phyloP scores from a whole-genome alignment of 2,113 vertebrate genomes.

The Oenanthe melanoleuca region DNA sequence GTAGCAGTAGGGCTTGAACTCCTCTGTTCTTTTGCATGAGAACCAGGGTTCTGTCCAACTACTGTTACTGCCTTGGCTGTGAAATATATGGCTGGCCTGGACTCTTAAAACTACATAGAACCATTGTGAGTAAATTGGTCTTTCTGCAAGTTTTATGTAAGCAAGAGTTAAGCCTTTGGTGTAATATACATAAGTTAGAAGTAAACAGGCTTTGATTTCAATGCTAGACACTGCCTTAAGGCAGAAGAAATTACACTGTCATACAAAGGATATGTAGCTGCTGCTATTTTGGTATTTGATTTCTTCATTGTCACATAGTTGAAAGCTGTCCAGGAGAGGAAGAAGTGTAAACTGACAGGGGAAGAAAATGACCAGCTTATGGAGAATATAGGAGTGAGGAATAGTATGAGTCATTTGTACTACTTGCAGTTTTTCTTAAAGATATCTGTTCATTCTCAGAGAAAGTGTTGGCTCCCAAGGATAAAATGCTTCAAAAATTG shows the following conservation, averaged over 20 bases:
- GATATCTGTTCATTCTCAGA: background rate
- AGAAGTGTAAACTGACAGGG: slow-evolving; percentile 59
- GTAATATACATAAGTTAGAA: slow-evolving; percentile 83
- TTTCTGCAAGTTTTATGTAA: slow-evolving; percentile 59
- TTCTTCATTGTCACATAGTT: slow-evolving; percentile 91
- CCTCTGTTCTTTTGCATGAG: background rate
- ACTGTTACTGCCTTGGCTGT: slow-evolving; percentile 1
- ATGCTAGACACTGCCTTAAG: slow-evolving; percentile 90
- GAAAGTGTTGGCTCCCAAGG: background rate
- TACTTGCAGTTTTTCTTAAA: background rate
- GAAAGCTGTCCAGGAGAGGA: slow-evolving; percentile 87
- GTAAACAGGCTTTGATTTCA: slow-evolving; percentile 93
- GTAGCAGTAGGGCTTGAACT: background rate
- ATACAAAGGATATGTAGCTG: slow-evolving; percentile 88
- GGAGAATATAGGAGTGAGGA: background rate
- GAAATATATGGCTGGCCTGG: background rate
- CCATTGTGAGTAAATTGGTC: slow-evolving; percentile 45
- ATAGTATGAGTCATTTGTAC: background rate
- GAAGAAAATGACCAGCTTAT: slow-evolving; percentile 64
- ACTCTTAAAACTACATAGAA: slow-evolving; percentile 14
- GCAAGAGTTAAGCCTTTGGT: slow-evolving; percentile 71
- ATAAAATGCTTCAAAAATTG: background rate
- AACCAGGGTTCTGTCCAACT: slow-evolving; percentile 8
- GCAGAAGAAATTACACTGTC: slow-evolving; percentile 95
- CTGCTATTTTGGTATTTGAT: slow-evolving; percentile 83